Evolutionary conservation across 2,888 invertebrate genomes (phyloP).

Genomic region (Sthenelais limicola): DNA sequence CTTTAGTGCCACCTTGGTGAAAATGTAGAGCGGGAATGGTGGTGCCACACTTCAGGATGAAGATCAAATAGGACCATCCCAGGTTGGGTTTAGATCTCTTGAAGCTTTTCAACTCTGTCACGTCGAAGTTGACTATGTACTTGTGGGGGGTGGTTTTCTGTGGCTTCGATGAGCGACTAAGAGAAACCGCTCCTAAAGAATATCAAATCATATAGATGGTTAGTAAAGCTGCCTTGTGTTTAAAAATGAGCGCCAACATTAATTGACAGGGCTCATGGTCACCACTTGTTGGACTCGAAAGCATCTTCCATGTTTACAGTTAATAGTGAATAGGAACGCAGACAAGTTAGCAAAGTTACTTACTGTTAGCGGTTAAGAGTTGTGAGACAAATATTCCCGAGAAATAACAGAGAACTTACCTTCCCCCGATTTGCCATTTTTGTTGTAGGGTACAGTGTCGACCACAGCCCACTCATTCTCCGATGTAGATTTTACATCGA

Average conservation of each 20-base stretch:
- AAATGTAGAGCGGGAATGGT: conserved; percentile 88
- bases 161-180: conserved; percentile 1
- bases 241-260: no score
- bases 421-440: conserved; percentile 39
- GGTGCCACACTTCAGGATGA: conserved; percentile 82
- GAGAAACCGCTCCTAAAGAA: not conserved
- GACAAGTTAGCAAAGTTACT: no score
- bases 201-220: no score
- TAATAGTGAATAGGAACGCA: no score
- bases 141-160: conserved; percentile 50
- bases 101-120: conserved; percentile 80
- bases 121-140: conserved; percentile 72
- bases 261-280: no score
- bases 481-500: conserved; percentile 52
- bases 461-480: conserved; percentile 70
- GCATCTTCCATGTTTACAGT: no score
- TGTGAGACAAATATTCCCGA: not conserved
- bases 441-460: conserved; percentile 62
- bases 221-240: no score
- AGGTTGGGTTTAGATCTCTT: conserved; percentile 69
- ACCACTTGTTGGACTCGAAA: no score
- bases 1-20: conserved; percentile 88
- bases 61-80: conserved; percentile 72
- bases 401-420: not conserved
- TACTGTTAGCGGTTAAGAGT: no score